phyloP scores from a whole-genome alignment of 2,888 invertebrate genomes.

The Palloptera scutellata region DNA sequence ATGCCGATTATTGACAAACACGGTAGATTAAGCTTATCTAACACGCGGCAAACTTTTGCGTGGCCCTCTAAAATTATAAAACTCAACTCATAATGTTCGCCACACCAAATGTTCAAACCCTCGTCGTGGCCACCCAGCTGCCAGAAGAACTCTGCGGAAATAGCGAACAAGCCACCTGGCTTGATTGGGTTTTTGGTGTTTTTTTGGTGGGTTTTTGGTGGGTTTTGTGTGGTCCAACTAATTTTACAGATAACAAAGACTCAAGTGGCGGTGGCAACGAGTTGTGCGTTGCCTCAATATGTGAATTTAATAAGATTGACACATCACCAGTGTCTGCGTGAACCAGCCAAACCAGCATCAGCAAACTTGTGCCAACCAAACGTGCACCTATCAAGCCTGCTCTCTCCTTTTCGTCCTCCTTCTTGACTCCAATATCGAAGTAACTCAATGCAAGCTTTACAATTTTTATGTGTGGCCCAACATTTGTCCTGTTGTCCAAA shows the following conservation, averaged over 20 bases:
- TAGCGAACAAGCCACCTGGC: slow-evolving; percentile 97
- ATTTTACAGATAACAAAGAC: slow-evolving; percentile 67
- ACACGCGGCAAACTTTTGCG: slow-evolving; percentile 18
- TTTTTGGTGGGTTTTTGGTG: too few species aligned
- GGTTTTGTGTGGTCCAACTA: slow-evolving; percentile 47
- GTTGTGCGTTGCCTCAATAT: slow-evolving; percentile 76
- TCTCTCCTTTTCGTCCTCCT: slow-evolving; percentile 69
- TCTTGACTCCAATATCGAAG: too few species aligned
- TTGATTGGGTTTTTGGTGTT: slow-evolving; percentile 96
- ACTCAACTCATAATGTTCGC: slow-evolving; percentile 95
- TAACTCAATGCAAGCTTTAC: too few species aligned
- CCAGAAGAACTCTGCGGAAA: slow-evolving; percentile 90
- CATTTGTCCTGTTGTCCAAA: too few species aligned
- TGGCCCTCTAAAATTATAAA: slow-evolving; percentile 83
- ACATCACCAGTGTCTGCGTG: slow-evolving; percentile 80
- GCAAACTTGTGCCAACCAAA: too few species aligned
- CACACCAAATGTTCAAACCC: slow-evolving; percentile 94
- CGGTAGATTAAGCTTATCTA: slow-evolving; percentile 72
- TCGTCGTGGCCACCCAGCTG: slow-evolving; percentile 92
- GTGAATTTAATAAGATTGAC: slow-evolving; percentile 87
- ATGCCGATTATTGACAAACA: slow-evolving; percentile 59
- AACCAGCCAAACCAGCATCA: too few species aligned
- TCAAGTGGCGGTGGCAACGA: slow-evolving; percentile 83
- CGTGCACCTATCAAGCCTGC: slow-evolving; percentile 88
- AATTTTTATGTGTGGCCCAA: too few species aligned